Evolutionary conservation across 2,888 invertebrate genomes (phyloP).

Genomic region (Drosophila heteroneura): DNA sequence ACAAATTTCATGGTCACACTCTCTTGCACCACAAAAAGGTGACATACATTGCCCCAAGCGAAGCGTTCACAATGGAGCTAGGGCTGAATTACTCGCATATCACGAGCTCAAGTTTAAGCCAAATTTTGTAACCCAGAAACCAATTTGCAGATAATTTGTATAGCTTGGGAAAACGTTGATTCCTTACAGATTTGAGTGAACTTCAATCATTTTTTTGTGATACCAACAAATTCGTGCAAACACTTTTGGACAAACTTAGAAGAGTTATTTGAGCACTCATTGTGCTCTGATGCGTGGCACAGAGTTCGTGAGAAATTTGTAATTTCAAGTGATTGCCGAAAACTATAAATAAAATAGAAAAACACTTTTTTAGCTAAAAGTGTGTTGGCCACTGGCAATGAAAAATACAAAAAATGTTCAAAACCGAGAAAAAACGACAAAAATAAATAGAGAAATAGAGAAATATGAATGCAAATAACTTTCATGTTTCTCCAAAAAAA

Average conservation of each 20-base stretch:
- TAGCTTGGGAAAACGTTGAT: background rate
- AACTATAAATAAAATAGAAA: slow-evolving; percentile 11
- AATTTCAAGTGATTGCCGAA: slow-evolving; percentile 20
- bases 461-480: slow-evolving; percentile 47
- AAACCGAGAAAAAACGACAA: background rate
- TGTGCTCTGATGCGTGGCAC: slow-evolving; percentile 32
- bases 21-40: slow-evolving; percentile 26
- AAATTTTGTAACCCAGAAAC: background rate
- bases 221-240: background rate
- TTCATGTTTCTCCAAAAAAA: slow-evolving; percentile 27
- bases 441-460: slow-evolving; percentile 1
- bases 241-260: background rate
- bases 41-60: slow-evolving; percentile 29
- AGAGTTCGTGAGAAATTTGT: slow-evolving; percentile 51
- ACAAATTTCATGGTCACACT: slow-evolving; percentile 47
- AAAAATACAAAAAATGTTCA: slow-evolving; percentile 6
- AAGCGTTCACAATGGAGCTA: slow-evolving; percentile 32
- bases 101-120: slow-evolving; percentile 19
- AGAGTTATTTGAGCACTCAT: slow-evolving; percentile 15
- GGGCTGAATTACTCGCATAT: slow-evolving; percentile 34
- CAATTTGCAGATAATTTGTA: background rate
- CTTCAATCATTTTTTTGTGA: background rate
- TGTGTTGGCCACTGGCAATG: slow-evolving; percentile 24
- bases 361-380: slow-evolving; percentile 33
- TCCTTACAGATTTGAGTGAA: background rate